Conservation (phyloP, 2,797 vertebrate genomes). For the Bucorvus abyssinicus region DNA sequence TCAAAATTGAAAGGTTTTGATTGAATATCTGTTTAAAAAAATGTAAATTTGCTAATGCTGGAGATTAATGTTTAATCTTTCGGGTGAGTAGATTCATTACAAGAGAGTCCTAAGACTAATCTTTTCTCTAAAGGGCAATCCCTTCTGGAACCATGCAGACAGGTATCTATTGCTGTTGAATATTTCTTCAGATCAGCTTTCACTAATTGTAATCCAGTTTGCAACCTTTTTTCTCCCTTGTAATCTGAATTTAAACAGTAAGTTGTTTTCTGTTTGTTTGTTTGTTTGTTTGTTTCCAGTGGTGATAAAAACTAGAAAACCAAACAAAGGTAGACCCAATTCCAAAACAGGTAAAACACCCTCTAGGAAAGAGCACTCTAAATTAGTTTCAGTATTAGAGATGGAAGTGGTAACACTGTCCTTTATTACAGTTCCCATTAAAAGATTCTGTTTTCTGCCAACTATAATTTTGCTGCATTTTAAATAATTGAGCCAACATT, state of each 20-base stretch:
- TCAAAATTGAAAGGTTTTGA: not conserved
- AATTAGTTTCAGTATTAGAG: constrained; percentile 7
- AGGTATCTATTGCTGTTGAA: not conserved
- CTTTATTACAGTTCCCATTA: constrained; percentile 24
- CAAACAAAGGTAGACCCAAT: not conserved
- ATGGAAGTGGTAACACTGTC: not conserved
- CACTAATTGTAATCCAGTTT: not conserved
- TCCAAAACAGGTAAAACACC: not conserved
- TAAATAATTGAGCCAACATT: constrained; percentile 26
- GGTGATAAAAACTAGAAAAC: not conserved
- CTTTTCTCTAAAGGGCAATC: not conserved
- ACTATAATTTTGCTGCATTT: constrained; percentile 43
- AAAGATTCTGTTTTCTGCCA: not conserved
- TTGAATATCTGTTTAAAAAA: not conserved
- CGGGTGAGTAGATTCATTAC: not conserved
- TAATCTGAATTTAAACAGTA: not conserved
- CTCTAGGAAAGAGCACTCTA: not conserved
- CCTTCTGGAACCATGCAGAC: not conserved
- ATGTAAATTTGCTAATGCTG: not conserved
- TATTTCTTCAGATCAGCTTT: not conserved
- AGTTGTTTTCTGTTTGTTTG: not conserved
- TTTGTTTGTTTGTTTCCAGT: not conserved
- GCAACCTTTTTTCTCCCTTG: not conserved
- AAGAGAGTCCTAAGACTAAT: not conserved
- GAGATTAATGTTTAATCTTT: not conserved